These are phyloP conservation scores for Peromyscus eremicus DNA, from an alignment of 2,797 vertebrate species.

Conservation along the genomic window DNA sequence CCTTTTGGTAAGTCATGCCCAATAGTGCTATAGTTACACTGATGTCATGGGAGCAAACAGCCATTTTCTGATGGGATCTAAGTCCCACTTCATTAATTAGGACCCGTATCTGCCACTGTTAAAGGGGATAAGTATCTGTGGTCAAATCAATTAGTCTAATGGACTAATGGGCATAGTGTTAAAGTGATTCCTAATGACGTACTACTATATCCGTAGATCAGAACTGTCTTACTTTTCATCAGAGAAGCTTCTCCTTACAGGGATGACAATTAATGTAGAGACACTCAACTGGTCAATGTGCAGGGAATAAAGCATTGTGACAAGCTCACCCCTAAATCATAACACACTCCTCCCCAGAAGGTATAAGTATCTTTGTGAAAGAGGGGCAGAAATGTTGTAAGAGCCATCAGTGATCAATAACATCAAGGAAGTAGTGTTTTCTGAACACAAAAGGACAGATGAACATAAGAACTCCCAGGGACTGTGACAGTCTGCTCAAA, in stretches of 20 bases:
- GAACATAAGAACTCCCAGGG: not conserved
- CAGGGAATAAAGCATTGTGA: not conserved
- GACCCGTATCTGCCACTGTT: not conserved
- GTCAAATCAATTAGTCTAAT: not conserved
- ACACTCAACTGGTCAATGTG: not conserved
- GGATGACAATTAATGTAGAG: not conserved
- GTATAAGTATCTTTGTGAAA: not conserved
- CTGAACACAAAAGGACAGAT: not conserved
- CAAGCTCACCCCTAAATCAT: not conserved
- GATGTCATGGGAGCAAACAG: not conserved
- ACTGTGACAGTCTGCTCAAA: not conserved
- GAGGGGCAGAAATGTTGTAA: not conserved
- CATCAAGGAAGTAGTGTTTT: not conserved
- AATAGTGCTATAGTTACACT: not conserved
- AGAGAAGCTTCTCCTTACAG: not conserved
- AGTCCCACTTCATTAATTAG: not conserved
- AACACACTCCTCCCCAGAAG: not conserved
- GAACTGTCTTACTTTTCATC: not conserved
- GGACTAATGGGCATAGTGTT: not conserved
- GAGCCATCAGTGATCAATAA: not conserved
- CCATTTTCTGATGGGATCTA: not conserved
- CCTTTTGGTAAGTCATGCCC: not conserved
- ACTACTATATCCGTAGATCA: not conserved
- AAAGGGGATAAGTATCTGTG: not conserved
- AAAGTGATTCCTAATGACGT: not conserved